These are phyloP conservation scores for Plecotus auritus DNA, from an alignment of 2,113 vertebrate species.

Conservation along the genomic window DNA sequence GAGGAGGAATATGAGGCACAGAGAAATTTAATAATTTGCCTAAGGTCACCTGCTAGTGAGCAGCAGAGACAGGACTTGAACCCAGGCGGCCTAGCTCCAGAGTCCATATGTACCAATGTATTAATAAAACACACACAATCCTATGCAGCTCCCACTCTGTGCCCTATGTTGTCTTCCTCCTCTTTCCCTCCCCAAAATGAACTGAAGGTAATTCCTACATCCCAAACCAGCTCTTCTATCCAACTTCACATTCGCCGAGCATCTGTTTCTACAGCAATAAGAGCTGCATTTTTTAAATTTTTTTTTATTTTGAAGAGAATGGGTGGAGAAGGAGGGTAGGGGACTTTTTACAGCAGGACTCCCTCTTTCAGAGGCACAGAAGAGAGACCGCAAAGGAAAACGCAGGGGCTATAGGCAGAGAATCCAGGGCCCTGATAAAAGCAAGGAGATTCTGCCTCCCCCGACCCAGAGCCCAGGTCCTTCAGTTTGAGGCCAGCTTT, in stretches of 20 bases:
- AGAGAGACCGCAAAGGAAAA: background rate
- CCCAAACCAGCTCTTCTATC: background rate
- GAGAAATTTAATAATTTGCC: background rate
- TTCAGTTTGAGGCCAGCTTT: background rate
- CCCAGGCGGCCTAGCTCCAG: background rate
- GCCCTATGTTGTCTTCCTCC: background rate
- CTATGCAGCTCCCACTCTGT: background rate
- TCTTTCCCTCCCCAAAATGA: background rate
- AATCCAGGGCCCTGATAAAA: background rate
- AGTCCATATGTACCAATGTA: background rate
- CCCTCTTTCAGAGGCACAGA: background rate
- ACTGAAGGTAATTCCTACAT: background rate
- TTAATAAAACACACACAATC: background rate
- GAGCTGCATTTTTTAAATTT: background rate
- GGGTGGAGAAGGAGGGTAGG: background rate
- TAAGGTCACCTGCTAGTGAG: background rate
- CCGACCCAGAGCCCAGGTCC: background rate
- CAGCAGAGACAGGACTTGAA: background rate
- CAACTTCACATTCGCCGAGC: background rate
- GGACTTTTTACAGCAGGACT: background rate
- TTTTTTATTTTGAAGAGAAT: background rate
- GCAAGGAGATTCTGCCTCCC: background rate
- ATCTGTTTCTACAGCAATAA: constrained; percentile 30
- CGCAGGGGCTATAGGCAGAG: background rate
- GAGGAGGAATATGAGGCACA: background rate